Evolutionary conservation across 2,888 invertebrate genomes (phyloP), one percentile per base, ranked within the genome.

Genomic region (Eucriotettix oculatus): DNA sequence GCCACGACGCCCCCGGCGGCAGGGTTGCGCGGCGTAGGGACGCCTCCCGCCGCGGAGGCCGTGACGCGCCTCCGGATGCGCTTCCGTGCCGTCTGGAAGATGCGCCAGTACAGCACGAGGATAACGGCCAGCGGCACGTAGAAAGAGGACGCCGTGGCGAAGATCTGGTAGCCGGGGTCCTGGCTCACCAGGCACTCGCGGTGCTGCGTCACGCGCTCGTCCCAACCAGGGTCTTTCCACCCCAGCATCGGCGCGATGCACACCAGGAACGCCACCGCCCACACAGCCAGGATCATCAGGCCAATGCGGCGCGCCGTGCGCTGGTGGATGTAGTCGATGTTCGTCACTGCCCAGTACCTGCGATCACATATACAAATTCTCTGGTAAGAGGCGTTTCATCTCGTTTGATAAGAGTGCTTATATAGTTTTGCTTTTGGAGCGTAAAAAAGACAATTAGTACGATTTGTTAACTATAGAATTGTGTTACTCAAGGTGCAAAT

Each of bases 311-410:
- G 80, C 11, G 85, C 85, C 54, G 87, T 90, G 64, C 91, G 78
- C 67, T 87, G 85, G 71, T 90, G 87, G 64, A 90, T 90, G 76
- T 93, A 92, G 75, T 91, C 89, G 67, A 91, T 86, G 72, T 88
- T 87, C 63, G 93, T 93, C 67, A 94, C 90, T 64, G 91, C 90
- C 90, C 91, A 91, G 75, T 89, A 93, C 73, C 88, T 85, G 72
- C 40, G 72, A 70, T 12, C 17, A 57, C 3, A 56, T 16, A 56
- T 16, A 58, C n/a, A 29, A 29, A 29, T 29, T 29, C 29, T 29
- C 29, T 5, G 2, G 2, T 29, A 5, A 2, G 7, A 5, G 29
- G 7, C 29, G 7, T n/a, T n/a, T 29, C 29, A 29, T 29, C 29
- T 29, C 29, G 29, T 2, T 5, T 29, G 29, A 2, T 29, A 29